Percentiles rank a stretch among this genome's conserved stretches.
phyloP scores from a whole-genome alignment of 2,888 invertebrate genomes.

The Mythimna impura region DNA sequence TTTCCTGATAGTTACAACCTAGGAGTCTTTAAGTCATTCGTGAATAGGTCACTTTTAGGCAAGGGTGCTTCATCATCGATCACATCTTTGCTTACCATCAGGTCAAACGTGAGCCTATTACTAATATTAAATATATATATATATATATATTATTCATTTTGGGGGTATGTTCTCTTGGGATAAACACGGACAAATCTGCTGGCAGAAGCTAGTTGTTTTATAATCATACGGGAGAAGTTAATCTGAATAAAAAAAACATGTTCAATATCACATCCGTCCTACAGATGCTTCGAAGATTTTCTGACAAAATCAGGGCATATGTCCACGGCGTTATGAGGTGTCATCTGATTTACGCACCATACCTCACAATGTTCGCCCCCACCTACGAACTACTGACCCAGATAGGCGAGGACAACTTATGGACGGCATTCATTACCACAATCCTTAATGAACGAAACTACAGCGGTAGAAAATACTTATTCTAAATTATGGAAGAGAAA shows the following conservation, averaged over 20 bases:
- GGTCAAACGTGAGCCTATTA: too few relatives aligned
- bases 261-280: neutral
- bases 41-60: too few relatives aligned
- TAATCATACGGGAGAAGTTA: neutral
- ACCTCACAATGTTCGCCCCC: neutral
- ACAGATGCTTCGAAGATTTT: slow-evolving; percentile 2
- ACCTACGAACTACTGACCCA: slow-evolving; percentile 41
- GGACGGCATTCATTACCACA: slow-evolving; percentile 14
- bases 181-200: too few relatives aligned
- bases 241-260: neutral
- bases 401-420: slow-evolving; percentile 20
- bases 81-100: too few relatives aligned
- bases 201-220: neutral
- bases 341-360: slow-evolving; percentile 14
- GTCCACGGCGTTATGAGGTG: slow-evolving; percentile 21
- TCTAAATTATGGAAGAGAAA: slow-evolving; percentile 28
- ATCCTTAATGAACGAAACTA: slow-evolving; percentile 28
- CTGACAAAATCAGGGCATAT: slow-evolving; percentile 17
- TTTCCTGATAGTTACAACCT: too few relatives aligned
- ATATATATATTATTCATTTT: too few relatives aligned
- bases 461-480: neutral
- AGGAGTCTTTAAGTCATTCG: too few relatives aligned
- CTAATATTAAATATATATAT: too few relatives aligned
- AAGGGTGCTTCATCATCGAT: too few relatives aligned
- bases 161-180: too few relatives aligned